phyloP scores from a whole-genome alignment of 2,797 vertebrate species.

The Denticeps clupeoides region DNA sequence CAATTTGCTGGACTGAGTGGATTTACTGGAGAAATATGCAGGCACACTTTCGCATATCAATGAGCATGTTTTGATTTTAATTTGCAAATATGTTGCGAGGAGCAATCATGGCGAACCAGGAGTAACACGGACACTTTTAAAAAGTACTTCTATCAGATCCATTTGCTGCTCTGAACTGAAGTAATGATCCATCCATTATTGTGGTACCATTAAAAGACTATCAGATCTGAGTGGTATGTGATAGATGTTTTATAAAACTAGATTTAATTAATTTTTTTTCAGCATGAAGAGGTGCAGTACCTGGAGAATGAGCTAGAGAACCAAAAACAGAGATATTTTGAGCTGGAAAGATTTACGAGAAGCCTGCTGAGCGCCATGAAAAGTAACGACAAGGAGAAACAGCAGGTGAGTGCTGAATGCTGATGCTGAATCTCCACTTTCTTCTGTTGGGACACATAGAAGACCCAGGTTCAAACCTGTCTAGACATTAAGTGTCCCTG shows the following conservation, averaged over 20 bases:
- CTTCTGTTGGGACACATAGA: no score
- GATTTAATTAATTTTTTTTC: conserved; percentile 21
- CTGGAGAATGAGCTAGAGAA: conserved; percentile 85
- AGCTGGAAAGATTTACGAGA: conserved; percentile 80
- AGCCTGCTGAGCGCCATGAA: conserved; percentile 82
- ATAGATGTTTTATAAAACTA: neutral
- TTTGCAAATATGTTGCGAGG: no score
- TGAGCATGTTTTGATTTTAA: conserved; percentile 4
- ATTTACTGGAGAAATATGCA: neutral
- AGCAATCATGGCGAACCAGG: no score
- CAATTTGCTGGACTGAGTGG: conserved; percentile 8
- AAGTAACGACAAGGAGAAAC: conserved; percentile 78
- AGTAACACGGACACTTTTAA: no score
- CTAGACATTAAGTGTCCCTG: no score
- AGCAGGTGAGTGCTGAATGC: conserved; percentile 63
- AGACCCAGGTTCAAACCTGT: no score
- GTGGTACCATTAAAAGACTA: no score
- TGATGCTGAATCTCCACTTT: neutral
- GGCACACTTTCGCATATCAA: neutral
- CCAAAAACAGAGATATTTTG: conserved; percentile 87
- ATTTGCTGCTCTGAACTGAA: no score
- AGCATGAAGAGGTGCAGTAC: conserved; percentile 95
- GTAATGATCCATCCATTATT: no score
- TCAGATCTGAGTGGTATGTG: no score
- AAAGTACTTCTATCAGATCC: no score